A percentile compares a stretch with the other conserved stretches of the same genome.
These are phyloP conservation scores for Drosophila suzukii DNA, from an alignment of 1,140 invertebrate species.

Conservation along the genomic window DNA sequence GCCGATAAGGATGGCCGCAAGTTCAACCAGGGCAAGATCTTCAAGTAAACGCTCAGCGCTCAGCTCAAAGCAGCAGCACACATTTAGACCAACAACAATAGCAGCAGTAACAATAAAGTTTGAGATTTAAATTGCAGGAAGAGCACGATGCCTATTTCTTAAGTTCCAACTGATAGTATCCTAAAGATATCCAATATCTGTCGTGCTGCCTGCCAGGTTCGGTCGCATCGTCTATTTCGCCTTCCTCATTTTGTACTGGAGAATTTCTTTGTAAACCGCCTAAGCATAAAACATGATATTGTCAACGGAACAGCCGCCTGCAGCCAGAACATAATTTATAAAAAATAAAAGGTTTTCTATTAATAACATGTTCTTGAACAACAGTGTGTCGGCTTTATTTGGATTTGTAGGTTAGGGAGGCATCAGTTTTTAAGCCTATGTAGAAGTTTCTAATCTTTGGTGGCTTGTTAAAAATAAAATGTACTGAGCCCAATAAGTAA, in stretches of 20 bases:
- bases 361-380: constrained; percentile 14
- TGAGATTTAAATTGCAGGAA: constrained; percentile 60
- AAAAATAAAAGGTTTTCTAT: constrained; percentile 68
- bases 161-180: constrained; percentile 71
- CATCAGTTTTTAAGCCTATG: background rate
- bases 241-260: constrained; percentile 56
- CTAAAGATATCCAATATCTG: constrained; percentile 41
- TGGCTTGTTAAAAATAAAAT: background rate
- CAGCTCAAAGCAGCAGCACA: constrained; percentile 16
- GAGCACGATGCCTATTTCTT: constrained; percentile 53
- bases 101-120: constrained; percentile 44
- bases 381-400: background rate
- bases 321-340: constrained; percentile 74
- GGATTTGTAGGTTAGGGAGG: background rate
- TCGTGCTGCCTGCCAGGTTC: constrained; percentile 53
- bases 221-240: constrained; percentile 38
- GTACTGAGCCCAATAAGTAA: background rate
- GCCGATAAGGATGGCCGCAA: constrained; percentile 94
- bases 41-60: constrained; percentile 91
- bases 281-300: constrained; percentile 31
- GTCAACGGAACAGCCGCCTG: constrained; percentile 48
- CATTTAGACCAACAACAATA: constrained; percentile 13
- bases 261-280: constrained; percentile 56
- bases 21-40: constrained; percentile 99
- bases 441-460: too few relatives aligned